Conservation (phyloP, 92 coral and sea anemone species). For the Bergia puertoricense region DNA sequence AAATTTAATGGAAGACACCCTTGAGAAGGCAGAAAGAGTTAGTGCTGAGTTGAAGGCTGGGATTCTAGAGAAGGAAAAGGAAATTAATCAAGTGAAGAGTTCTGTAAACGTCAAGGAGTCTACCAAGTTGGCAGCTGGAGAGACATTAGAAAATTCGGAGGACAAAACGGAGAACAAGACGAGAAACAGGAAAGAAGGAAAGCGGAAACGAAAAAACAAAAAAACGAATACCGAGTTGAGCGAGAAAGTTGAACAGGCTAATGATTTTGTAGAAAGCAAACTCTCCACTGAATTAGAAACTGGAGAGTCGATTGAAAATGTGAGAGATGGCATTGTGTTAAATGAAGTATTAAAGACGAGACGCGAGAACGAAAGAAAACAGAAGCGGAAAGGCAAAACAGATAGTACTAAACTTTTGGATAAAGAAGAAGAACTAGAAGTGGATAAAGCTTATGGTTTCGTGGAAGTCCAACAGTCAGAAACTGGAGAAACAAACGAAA, state of each 20-base stretch:
- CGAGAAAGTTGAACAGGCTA: background rate
- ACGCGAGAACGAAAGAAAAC: background rate
- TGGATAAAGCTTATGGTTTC: background rate
- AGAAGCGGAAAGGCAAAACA: background rate
- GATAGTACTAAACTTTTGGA: background rate
- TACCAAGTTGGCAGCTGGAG: background rate
- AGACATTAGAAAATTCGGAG: too few species aligned
- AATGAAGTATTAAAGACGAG: background rate
- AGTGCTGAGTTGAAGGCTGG: background rate
- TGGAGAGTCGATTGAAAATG: background rate
- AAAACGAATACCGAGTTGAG: background rate
- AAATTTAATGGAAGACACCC: background rate
- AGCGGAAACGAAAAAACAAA: background rate
- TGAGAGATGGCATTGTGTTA: too few species aligned
- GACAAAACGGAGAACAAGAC: background rate
- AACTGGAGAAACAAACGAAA: too few species aligned
- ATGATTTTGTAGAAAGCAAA: background rate
- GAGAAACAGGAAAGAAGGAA: background rate
- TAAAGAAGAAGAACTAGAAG: background rate
- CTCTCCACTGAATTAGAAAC: background rate
- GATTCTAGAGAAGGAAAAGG: background rate
- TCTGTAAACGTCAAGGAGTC: background rate
- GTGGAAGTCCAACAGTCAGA: too few species aligned
- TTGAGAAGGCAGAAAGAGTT: background rate
- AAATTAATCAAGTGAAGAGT: background rate